A percentile compares a stretch with the other conserved stretches of the same genome.
Conservation (phyloP, 2,113 vertebrate genomes). For the Triplophysa rosa region DNA sequence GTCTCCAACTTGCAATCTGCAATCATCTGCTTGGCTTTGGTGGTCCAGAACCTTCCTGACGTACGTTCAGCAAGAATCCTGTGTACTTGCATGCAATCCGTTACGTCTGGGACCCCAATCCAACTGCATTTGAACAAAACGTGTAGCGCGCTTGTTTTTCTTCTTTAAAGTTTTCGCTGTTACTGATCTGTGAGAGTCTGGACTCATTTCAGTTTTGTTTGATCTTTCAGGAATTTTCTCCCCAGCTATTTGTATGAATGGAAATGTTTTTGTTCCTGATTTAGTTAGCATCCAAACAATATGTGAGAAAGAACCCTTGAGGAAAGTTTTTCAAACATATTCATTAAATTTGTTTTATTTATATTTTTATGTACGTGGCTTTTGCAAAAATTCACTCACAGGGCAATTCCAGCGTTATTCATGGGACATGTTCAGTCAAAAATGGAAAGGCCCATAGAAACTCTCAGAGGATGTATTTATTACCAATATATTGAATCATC, state of each 20-base stretch:
- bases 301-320: slow-evolving; percentile 1
- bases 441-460: no score
- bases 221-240: slow-evolving; percentile 35
- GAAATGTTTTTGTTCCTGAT: background rate
- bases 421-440: no score
- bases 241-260: slow-evolving; percentile 19
- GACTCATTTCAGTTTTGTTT: slow-evolving; percentile 31
- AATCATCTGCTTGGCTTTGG: slow-evolving; percentile 25
- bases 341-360: no score
- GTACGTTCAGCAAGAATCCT: slow-evolving; percentile 4
- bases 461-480: no score
- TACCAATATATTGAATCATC: no score
- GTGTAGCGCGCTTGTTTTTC: slow-evolving; percentile 15
- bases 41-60: slow-evolving; percentile 25
- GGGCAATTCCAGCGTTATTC: no score
- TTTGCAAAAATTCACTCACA: no score
- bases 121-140: slow-evolving; percentile 33
- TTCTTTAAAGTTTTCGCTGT: slow-evolving; percentile 11
- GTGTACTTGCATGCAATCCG: slow-evolving; percentile 34
- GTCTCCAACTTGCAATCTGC: slow-evolving; percentile 36
- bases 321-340: slow-evolving; percentile 4
- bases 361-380: no score
- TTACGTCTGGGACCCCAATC: slow-evolving; percentile 26
- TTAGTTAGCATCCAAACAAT: slow-evolving; percentile 37
- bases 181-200: slow-evolving; percentile 35